Percentiles rank a stretch among this genome's conserved stretches.
These are phyloP conservation scores for Heteromyza rotundicornis DNA, from an alignment of 2,888 invertebrate genomes.

Conservation along the genomic window DNA sequence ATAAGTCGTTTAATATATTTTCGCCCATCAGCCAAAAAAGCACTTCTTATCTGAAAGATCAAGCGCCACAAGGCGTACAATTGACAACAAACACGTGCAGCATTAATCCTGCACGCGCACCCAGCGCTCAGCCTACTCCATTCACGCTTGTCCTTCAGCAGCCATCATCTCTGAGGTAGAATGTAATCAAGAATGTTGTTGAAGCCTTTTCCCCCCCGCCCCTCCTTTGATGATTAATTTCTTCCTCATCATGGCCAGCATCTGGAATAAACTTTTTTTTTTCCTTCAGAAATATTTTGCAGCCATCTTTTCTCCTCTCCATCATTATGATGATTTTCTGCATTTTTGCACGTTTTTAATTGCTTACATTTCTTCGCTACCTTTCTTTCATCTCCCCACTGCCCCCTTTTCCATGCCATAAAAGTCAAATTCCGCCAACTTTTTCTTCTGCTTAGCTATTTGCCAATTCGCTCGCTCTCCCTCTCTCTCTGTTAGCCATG, in stretches of 20 bases:
- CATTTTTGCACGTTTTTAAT: slow-evolving; percentile 4
- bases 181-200: no score
- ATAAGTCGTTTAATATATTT: no score
- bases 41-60: no score
- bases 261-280: not conserved
- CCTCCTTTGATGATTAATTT: not conserved
- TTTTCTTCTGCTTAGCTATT: not conserved
- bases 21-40: no score
- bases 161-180: not conserved
- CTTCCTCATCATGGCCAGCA: not conserved
- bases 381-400: no score
- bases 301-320: not conserved
- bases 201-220: no score
- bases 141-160: not conserved
- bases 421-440: not conserved
- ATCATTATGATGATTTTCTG: not conserved
- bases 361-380: not conserved
- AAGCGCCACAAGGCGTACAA: not conserved
- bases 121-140: not conserved
- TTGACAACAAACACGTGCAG: slow-evolving; percentile 1
- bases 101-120: not conserved
- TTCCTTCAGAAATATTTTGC: not conserved
- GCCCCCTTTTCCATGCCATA: no score
- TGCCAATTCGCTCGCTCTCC: not conserved
- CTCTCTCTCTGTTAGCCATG: not conserved